These are phyloP conservation scores for Contarinia nasturtii DNA, from an alignment of 1,140 invertebrate genomes.

Conservation along the genomic window DNA sequence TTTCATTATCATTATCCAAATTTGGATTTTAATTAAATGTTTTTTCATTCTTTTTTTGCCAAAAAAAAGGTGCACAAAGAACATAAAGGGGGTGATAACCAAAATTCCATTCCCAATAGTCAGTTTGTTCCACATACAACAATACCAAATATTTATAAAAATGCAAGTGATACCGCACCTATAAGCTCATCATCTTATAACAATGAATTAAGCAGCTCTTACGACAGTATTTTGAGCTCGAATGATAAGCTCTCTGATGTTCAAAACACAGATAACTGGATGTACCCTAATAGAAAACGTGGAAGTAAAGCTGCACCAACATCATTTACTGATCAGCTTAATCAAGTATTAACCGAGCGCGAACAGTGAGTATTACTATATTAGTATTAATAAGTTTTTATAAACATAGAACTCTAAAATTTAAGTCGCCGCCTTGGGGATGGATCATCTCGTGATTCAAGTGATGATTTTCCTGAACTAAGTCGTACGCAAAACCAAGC, in stretches of 20 bases:
- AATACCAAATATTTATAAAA: slow-evolving; percentile 18
- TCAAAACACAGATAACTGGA: slow-evolving; percentile 20
- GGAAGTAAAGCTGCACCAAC: slow-evolving; percentile 33
- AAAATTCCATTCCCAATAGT: slow-evolving; percentile 7
- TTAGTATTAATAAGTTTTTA: neutral
- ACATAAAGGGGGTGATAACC: slow-evolving; percentile 12
- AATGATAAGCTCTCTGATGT: slow-evolving; percentile 22
- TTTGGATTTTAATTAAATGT: no score
- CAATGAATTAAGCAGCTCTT: slow-evolving; percentile 23
- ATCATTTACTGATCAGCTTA: slow-evolving; percentile 63
- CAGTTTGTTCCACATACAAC: slow-evolving; percentile 7
- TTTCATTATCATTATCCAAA: no score
- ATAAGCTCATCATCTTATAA: slow-evolving; percentile 9
- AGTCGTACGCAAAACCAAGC: slow-evolving; percentile 29
- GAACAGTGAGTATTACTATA: slow-evolving; percentile 33
- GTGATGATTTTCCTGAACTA: slow-evolving; percentile 37
- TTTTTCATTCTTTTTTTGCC: no score
- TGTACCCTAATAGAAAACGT: slow-evolving; percentile 21
- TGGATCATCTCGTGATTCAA: slow-evolving; percentile 37
- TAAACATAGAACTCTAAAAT: neutral
- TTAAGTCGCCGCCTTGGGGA: slow-evolving; percentile 21
- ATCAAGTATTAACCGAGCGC: slow-evolving; percentile 58
- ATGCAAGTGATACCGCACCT: slow-evolving; percentile 12
- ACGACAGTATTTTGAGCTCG: slow-evolving; percentile 23
- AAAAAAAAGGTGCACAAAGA: no score